Conservation (phyloP, 1,140 invertebrate species). For the Drosophila kohkoa region DNA sequence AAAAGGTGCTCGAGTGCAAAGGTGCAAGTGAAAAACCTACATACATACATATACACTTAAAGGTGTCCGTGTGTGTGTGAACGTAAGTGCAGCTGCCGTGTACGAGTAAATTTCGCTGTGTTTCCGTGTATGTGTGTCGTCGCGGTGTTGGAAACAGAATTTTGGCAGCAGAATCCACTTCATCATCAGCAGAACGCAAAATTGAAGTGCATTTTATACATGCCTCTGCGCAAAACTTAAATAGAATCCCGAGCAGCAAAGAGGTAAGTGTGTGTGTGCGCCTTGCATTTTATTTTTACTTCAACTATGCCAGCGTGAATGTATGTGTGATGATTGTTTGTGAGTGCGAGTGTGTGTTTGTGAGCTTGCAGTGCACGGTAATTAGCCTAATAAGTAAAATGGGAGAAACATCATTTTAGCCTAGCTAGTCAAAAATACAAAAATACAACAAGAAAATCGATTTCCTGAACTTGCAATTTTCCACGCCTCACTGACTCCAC, state of each 20-base stretch:
- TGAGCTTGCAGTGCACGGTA: slow-evolving; percentile 21
- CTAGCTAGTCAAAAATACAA: slow-evolving; percentile 42
- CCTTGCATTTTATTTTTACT: slow-evolving; percentile 41
- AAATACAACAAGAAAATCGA: slow-evolving; percentile 74
- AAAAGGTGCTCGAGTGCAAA: slow-evolving; percentile 16
- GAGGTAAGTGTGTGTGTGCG: slow-evolving; percentile 35
- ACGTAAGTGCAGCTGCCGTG: slow-evolving; percentile 49
- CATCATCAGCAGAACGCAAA: slow-evolving; percentile 33
- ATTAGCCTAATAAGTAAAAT: slow-evolving; percentile 47
- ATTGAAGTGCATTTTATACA: slow-evolving; percentile 47
- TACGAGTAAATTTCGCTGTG: slow-evolving; percentile 26
- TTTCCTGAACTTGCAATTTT: slow-evolving; percentile 80
- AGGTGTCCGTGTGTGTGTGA: slow-evolving; percentile 13
- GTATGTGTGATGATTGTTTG: slow-evolving; percentile 7
- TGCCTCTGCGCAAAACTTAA: slow-evolving; percentile 43
- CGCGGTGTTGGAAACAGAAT: slow-evolving; percentile 37
- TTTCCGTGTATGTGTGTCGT: slow-evolving; percentile 27
- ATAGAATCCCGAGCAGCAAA: slow-evolving; percentile 34
- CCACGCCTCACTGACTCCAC: slow-evolving; percentile 65
- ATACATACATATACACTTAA: slow-evolving; percentile 34
- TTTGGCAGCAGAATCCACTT: slow-evolving; percentile 43
- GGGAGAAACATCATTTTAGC: slow-evolving; percentile 26
- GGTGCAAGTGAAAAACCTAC: slow-evolving; percentile 50
- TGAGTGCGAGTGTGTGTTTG: slow-evolving; percentile 5
- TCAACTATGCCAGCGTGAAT: slow-evolving; percentile 11